Conservation (phyloP, 2,113 vertebrate genomes). For the Lagenorhynchus albirostris region DNA sequence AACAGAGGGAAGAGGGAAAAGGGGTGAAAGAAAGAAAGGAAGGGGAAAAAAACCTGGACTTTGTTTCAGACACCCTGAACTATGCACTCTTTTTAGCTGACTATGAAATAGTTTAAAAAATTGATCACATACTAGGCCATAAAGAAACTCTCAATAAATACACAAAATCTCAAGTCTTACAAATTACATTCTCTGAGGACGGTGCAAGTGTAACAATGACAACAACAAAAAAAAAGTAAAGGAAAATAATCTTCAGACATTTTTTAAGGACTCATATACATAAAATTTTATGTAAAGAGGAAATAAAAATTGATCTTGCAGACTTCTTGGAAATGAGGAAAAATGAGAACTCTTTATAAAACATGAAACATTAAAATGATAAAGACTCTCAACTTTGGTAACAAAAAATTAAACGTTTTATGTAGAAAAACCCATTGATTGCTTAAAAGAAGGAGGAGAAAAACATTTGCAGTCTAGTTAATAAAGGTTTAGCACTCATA, state of each 20-base stretch:
- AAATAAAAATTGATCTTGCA: background rate
- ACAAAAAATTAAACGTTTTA: background rate
- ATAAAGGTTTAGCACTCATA: background rate
- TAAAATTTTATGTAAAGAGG: background rate
- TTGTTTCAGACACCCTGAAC: background rate
- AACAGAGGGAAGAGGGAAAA: background rate
- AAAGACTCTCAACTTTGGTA: background rate
- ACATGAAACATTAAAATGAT: background rate
- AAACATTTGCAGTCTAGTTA: background rate
- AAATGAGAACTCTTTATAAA: background rate
- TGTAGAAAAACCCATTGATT: background rate
- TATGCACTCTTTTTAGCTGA: background rate
- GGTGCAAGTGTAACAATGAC: background rate
- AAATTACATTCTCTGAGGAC: background rate
- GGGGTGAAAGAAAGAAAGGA: background rate
- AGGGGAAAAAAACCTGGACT: background rate
- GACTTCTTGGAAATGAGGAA: background rate
- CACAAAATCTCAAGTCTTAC: background rate
- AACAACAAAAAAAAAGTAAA: background rate
- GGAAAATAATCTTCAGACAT: background rate
- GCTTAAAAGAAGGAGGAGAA: background rate
- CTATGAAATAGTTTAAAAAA: background rate
- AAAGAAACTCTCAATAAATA: background rate
- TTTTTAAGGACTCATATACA: background rate
- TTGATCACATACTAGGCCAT: background rate